Evolutionary conservation across 2,797 vertebrate genomes (phyloP).

Genomic region (Sebastes cheni): DNA sequence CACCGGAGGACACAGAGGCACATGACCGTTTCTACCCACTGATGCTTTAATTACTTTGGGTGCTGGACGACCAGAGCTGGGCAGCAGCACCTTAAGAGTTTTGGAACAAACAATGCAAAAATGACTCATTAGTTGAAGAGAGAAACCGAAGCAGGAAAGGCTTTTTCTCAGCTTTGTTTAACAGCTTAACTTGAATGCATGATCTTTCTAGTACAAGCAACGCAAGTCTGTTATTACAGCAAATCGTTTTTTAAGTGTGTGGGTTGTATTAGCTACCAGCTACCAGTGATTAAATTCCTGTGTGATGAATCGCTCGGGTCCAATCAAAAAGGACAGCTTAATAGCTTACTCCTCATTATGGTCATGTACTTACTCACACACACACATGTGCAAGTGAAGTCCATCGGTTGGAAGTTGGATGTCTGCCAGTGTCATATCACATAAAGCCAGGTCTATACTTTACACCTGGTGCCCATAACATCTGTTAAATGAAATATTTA

Average conservation of each 20-base stretch:
- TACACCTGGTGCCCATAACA: constrained; percentile 4
- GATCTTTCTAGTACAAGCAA: neutral
- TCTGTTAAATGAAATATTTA: constrained; percentile 31
- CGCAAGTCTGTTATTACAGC: neutral
- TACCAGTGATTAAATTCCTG: constrained; percentile 33
- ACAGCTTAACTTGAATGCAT: neutral
- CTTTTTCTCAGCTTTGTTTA: neutral
- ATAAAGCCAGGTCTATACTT: neutral
- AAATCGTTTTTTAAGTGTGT: neutral
- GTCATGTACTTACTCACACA: neutral
- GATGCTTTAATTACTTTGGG: neutral
- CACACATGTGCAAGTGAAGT: neutral
- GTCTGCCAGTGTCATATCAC: constrained; percentile 14
- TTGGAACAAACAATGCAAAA: neutral
- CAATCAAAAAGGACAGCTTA: constrained; percentile 44
- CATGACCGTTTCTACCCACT: neutral
- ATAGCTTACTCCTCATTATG: constrained; percentile 26
- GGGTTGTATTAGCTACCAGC: constrained; percentile 20
- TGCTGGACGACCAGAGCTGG: neutral
- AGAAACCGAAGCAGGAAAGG: neutral
- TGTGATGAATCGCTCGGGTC: constrained; percentile 25
- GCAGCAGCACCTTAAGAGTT: neutral
- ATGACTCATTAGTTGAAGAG: neutral
- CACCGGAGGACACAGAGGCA: neutral
- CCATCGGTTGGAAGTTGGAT: neutral